Evolutionary conservation across 2,113 vertebrate species (phyloP).

Genomic region (Bombycilla garrulus): DNA sequence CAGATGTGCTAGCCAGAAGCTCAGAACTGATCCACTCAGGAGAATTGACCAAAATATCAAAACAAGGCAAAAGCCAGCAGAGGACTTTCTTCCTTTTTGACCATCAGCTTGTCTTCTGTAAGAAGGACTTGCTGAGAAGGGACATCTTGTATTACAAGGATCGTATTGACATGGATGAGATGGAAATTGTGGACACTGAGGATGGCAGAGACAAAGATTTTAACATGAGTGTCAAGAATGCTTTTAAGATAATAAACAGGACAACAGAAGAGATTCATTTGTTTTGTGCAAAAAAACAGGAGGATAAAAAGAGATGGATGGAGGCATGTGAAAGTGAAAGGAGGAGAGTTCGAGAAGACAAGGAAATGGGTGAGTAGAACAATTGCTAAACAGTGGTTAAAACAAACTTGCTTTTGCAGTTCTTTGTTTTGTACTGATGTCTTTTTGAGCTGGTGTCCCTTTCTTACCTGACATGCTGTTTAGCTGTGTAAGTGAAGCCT

Average conservation of each 20-base stretch:
- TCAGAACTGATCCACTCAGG: slow-evolving; percentile 96
- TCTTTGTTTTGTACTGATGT: neutral
- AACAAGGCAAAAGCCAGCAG: slow-evolving; percentile 91
- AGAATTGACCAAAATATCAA: slow-evolving; percentile 85
- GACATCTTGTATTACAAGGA: slow-evolving; percentile 94
- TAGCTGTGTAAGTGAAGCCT: neutral
- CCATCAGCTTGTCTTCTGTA: slow-evolving; percentile 95
- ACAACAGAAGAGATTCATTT: slow-evolving; percentile 81
- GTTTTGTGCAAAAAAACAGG: slow-evolving; percentile 88
- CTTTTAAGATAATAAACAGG: slow-evolving; percentile 83
- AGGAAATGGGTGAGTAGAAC: slow-evolving; percentile 87
- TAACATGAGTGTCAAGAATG: slow-evolving; percentile 83
- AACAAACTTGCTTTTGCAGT: neutral
- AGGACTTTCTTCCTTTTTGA: slow-evolving; percentile 97
- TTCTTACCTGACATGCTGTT: neutral
- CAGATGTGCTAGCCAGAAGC: slow-evolving; percentile 88
- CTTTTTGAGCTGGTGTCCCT: neutral
- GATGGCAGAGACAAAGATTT: slow-evolving; percentile 87
- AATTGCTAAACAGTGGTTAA: neutral
- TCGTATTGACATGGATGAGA: slow-evolving; percentile 85
- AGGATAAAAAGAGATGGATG: slow-evolving; percentile 92
- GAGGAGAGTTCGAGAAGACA: slow-evolving; percentile 87
- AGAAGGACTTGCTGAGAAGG: slow-evolving; percentile 92
- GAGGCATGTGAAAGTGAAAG: slow-evolving; percentile 86
- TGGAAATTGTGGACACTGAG: slow-evolving; percentile 80